Conservation (phyloP, 2,113 vertebrate genomes). For the Oceanites oceanicus region DNA sequence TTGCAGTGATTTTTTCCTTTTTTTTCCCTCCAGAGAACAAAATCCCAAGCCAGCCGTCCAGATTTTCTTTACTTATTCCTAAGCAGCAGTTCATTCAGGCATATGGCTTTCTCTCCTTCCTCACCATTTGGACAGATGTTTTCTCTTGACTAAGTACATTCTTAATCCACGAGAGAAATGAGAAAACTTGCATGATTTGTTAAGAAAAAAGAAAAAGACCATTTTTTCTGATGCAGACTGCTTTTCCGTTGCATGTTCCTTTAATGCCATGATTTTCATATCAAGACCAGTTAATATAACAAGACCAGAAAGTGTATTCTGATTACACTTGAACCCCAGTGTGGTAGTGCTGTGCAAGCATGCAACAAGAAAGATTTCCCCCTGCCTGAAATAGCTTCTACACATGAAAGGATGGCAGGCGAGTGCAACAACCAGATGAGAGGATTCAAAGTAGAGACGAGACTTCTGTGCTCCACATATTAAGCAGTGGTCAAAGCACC, state of each 20-base stretch:
- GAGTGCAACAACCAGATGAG: neutral
- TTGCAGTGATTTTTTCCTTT: neutral
- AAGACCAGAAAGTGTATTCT: neutral
- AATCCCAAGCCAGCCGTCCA: neutral
- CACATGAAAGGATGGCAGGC: neutral
- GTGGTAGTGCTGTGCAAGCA: neutral
- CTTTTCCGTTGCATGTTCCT: neutral
- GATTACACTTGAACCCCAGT: neutral
- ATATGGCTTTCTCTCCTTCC: neutral
- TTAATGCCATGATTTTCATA: neutral
- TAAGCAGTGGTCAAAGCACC: neutral
- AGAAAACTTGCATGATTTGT: neutral
- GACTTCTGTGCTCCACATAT: neutral
- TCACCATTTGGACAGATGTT: constrained; percentile 25
- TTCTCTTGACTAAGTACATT: neutral
- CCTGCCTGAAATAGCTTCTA: neutral
- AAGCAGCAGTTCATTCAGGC: neutral
- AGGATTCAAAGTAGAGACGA: neutral
- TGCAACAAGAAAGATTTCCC: neutral
- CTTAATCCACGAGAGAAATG: neutral
- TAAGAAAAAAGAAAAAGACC: neutral
- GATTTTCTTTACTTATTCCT: neutral
- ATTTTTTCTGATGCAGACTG: neutral
- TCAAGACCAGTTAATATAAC: neutral
- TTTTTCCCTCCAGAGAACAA: neutral